Percentiles rank a stretch among this genome's conserved stretches.
phyloP scores from a whole-genome alignment of 2,113 vertebrate genomes.

The Cercocebus atys region DNA sequence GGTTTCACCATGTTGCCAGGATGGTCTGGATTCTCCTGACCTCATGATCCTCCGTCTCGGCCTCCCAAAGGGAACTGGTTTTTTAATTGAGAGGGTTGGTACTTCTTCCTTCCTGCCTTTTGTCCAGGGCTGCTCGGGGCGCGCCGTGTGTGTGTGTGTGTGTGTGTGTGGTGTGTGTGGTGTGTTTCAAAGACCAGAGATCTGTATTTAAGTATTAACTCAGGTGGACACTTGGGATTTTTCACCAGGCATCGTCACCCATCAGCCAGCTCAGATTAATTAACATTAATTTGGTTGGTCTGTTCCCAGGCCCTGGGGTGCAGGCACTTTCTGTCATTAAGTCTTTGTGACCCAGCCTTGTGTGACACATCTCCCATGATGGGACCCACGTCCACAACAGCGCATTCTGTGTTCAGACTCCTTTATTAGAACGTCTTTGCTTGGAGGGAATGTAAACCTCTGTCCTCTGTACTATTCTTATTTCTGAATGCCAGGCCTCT shows the following conservation, averaged over 20 bases:
- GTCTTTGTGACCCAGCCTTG: not conserved
- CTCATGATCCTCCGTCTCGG: no score
- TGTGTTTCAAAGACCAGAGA: not conserved
- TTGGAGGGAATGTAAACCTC: not conserved
- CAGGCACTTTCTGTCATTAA: not conserved
- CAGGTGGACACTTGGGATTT: not conserved
- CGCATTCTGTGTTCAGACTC: not conserved
- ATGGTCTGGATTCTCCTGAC: no score
- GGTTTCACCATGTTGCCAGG: no score
- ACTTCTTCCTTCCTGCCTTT: not conserved
- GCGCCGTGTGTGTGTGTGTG: no score
- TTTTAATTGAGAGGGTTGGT: not conserved
- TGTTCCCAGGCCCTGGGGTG: not conserved
- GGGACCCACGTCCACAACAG: not conserved
- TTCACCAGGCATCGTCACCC: not conserved
- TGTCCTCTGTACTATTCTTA: not conserved
- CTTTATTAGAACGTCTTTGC: not conserved
- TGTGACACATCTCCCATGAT: not conserved
- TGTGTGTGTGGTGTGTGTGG: not conserved
- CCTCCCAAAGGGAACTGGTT: not conserved
- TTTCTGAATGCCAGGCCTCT: not conserved
- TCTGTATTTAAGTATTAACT: not conserved
- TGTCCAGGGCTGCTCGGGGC: not conserved
- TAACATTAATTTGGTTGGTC: not conserved
- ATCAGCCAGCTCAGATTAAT: not conserved